Base-by-base conservation (phyloP, 2,888 invertebrate genomes). In the Salpingus planirostris region DNA sequence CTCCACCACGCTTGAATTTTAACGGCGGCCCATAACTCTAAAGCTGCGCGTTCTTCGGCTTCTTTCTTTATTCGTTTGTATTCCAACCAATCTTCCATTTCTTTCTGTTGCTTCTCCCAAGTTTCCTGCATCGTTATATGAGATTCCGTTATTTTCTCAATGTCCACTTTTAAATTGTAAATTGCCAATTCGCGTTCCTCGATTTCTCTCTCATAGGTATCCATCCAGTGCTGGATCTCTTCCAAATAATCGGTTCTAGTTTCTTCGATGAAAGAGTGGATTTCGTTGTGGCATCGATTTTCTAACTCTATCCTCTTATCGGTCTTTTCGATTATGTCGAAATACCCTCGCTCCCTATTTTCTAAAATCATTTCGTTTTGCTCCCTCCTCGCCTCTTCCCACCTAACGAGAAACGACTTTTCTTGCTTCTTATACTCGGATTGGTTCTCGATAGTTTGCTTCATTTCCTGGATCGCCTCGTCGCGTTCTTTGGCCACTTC, bases 1-100 rank as follows among this genome's bases (percentile, higher is more conserved):
- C 56, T 45, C 58, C 57, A 57, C 57, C 57, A 59, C 21, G 46
- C 42, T 40, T 54, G 55, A 27, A 59, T 55, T 29, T 39, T 50
- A 8, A 31, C 45, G 2, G 55, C 48, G n/a, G 53, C 53, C 25
- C 32, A 37, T n/a, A 36, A 35, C 28, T 45, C 42, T 21, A 35
- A 24, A 11, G 28, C 31, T 4, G 41, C 33, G 4, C 36, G 38
- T 14, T 41, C 33, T 12, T 48, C 49, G 25, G 44, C 48, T 26
- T 43, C 44, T 13, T 36, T 38, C 27, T 46, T 43, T 11, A 41
- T 24, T 33, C 39, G 33, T 41, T 46, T 44, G 13, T 49, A 45
- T 5, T 38, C 49, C 21, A 43, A 15, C 49, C 52, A 56, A 11
- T 57, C 42, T 10, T 48, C 46, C 3, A 58, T 55, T 24, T 47